Evolutionary conservation across 2,888 invertebrate genomes (phyloP).

Genomic region (Orchesellides sinensis): DNA sequence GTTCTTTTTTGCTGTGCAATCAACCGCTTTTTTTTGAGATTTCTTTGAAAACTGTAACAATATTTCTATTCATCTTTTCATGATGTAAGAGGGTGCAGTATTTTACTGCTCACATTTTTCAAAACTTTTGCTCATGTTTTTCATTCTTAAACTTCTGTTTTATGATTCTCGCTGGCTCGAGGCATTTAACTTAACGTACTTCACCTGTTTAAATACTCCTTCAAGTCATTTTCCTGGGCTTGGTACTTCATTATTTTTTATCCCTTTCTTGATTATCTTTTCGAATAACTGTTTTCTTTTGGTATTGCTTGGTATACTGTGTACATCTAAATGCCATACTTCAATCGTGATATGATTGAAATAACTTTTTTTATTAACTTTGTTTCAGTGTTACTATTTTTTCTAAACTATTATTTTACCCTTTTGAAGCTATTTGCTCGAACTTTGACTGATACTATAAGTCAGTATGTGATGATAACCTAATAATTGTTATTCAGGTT

Average conservation of each 20-base stretch:
- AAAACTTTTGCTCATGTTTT: background rate
- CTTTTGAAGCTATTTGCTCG: background rate
- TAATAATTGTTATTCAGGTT: background rate
- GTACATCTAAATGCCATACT: no score
- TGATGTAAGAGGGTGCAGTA: no score
- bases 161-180: no score
- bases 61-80: background rate
- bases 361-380: background rate
- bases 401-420: background rate
- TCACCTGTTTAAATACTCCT: background rate
- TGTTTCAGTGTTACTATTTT: background rate
- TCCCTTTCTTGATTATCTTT: no score
- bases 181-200: background rate
- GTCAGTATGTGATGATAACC: no score
- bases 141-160: background rate
- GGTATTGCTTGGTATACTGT: no score
- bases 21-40: background rate
- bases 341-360: no score
- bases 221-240: background rate
- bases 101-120: background rate
- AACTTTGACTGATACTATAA: constrained; percentile 1
- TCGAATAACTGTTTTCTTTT: no score
- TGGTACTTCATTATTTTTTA: no score
- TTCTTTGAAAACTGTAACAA: background rate
- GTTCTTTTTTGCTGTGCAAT: constrained; percentile 12